Evolutionary conservation across 2,888 invertebrate genomes (phyloP).

Genomic region (Neoscelio sp.): DNA sequence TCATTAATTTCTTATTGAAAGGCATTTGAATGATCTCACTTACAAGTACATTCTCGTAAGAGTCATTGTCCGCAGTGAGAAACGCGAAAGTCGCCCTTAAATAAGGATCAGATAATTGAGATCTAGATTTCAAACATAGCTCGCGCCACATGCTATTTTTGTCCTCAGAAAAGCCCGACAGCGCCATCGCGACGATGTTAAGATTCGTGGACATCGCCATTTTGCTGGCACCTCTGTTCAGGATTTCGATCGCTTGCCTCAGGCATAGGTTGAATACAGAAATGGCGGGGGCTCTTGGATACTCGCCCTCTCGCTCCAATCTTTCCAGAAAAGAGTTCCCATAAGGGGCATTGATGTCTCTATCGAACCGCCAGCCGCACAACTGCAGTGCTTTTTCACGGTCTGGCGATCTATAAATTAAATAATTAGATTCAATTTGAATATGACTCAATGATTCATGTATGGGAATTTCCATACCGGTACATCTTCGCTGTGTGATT

Average conservation of each 20-base stretch:
- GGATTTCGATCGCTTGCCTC: conserved; percentile 92
- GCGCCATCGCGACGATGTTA: conserved; percentile 90
- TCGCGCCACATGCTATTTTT: conserved; percentile 91
- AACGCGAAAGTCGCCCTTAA: conserved; percentile 96
- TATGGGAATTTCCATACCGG: too few relatives aligned
- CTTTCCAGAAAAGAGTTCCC: conserved; percentile 86
- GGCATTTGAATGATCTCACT: too few relatives aligned
- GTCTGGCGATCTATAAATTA: conserved; percentile 84
- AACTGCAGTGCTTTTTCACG: conserved; percentile 92
- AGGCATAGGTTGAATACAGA: conserved; percentile 95
- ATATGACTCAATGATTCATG: too few relatives aligned
- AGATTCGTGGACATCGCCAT: conserved; percentile 82
- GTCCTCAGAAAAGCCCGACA: conserved; percentile 94
- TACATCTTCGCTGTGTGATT: conserved; percentile 85
- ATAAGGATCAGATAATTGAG: conserved; percentile 94
- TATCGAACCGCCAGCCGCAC: conserved; percentile 95
- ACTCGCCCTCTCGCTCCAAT: conserved; percentile 89
- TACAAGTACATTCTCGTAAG: conserved; percentile 91
- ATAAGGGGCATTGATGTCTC: conserved; percentile 85
- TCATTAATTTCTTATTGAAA: too few relatives aligned
- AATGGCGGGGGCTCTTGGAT: conserved; percentile 94
- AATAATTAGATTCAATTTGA: conserved; percentile 32
- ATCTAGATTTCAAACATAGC: conserved; percentile 89
- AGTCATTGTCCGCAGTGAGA: conserved; percentile 91
- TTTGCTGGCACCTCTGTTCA: conserved; percentile 88